A percentile compares a stretch with the other conserved stretches of the same genome.
phyloP scores from a whole-genome alignment of 2,113 vertebrate species.

The Lampris incognitus region DNA sequence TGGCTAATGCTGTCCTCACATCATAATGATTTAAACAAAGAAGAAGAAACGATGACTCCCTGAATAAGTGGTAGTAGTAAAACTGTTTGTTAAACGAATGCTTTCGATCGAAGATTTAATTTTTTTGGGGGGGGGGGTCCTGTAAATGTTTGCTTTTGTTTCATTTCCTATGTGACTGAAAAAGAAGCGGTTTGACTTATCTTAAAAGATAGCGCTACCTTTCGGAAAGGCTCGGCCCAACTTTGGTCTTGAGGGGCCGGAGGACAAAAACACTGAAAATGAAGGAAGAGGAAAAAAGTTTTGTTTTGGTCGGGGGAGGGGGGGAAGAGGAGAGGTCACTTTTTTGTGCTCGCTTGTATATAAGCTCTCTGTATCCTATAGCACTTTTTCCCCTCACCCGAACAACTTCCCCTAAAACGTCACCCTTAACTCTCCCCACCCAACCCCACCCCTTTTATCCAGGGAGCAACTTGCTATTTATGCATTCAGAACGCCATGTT shows the following conservation, averaged over 20 bases:
- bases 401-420: slow-evolving; percentile 42
- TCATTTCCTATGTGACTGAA: slow-evolving; percentile 55
- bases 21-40: slow-evolving; percentile 12
- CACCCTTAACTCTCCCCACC: slow-evolving; percentile 24
- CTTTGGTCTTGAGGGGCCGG: slow-evolving; percentile 19
- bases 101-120: slow-evolving; percentile 27
- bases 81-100: slow-evolving; percentile 32
- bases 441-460: slow-evolving; percentile 51
- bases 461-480: slow-evolving; percentile 78
- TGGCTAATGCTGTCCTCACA: slow-evolving; percentile 11
- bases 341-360: slow-evolving; percentile 80
- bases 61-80: slow-evolving; percentile 44
- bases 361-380: slow-evolving; percentile 81
- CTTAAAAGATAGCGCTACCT: slow-evolving; percentile 55
- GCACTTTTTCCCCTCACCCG: slow-evolving; percentile 77
- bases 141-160: slow-evolving; percentile 9
- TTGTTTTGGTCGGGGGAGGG: slow-evolving; percentile 31
- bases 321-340: slow-evolving; percentile 14
- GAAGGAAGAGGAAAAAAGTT: slow-evolving; percentile 18
- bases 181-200: slow-evolving; percentile 40
- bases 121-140: slow-evolving; percentile 20
- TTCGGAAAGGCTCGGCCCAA: slow-evolving; percentile 40
- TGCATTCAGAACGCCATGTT: slow-evolving; percentile 80
- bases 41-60: slow-evolving; percentile 26
- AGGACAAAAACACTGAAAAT: slow-evolving; percentile 34